Percentiles rank a stretch among this genome's conserved stretches.
Conservation (phyloP, 2,113 vertebrate species). For the Chinchilla lanigera region DNA sequence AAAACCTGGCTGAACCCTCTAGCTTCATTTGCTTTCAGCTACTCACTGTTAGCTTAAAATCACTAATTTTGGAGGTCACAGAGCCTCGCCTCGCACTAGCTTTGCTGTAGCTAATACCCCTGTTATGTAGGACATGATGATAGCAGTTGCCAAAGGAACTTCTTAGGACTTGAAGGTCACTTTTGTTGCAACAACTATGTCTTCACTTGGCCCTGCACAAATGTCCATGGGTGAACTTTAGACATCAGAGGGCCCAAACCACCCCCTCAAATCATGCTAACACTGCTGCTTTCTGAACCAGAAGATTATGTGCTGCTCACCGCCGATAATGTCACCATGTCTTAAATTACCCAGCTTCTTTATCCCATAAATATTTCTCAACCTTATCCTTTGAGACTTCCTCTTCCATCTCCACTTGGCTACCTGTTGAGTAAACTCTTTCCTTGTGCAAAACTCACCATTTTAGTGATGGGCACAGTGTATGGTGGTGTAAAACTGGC, state of each 20-base stretch:
- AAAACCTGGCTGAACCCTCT: not conserved
- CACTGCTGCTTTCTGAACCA: not conserved
- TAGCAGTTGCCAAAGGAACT: not conserved
- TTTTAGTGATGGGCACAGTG: not conserved
- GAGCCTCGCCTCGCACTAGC: not conserved
- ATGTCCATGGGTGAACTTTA: not conserved
- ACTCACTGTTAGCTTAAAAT: not conserved
- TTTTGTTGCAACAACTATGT: not conserved
- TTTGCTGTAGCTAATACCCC: not conserved
- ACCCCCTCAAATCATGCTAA: not conserved
- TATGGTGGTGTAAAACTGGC: not conserved
- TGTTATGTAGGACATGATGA: not conserved
- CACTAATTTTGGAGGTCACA: not conserved
- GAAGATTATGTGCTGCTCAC: not conserved
- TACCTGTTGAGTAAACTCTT: not conserved
- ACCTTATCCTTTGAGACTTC: not conserved
- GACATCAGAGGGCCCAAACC: not conserved
- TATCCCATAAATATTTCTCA: not conserved
- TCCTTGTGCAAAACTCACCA: not conserved
- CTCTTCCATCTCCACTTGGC: no score
- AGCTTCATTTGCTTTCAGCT: not conserved
- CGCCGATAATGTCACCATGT: not conserved
- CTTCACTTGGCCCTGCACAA: not conserved
- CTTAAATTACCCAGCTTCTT: not conserved
- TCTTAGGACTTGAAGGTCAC: not conserved